Conservation (phyloP, 2,888 invertebrate species). For the Notodonta ziczac region DNA sequence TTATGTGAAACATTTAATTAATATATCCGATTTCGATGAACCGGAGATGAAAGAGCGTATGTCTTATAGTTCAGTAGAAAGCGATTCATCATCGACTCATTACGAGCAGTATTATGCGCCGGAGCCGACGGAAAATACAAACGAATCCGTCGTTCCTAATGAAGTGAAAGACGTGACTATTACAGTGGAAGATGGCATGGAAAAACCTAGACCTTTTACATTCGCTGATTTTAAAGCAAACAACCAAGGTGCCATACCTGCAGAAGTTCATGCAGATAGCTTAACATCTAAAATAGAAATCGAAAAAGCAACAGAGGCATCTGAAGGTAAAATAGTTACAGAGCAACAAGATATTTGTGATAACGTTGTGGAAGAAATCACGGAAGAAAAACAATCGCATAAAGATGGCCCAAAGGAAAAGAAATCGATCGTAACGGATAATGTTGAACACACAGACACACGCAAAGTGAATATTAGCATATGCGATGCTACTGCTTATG, state of each 20-base stretch:
- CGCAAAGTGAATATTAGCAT: conserved; percentile 74
- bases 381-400: conserved; percentile 28
- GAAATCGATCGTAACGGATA: conserved; percentile 59
- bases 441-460: conserved; percentile 54
- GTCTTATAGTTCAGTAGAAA: conserved; percentile 70
- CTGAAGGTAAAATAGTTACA: conserved; percentile 29
- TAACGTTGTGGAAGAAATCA: conserved; percentile 18
- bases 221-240: conserved; percentile 84
- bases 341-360: conserved; percentile 21
- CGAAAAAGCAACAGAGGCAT: conserved; percentile 19
- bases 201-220: conserved; percentile 79
- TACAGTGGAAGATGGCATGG: conserved; percentile 30
- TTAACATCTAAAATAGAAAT: conserved; percentile 22
- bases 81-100: conserved; percentile 71
- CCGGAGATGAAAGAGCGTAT: conserved; percentile 63
- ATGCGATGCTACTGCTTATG: conserved; percentile 64
- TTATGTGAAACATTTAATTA: conserved; percentile 79
- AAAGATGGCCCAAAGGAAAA: conserved; percentile 51
- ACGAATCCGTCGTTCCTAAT: conserved; percentile 32
- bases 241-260: conserved; percentile 47
- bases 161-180: conserved; percentile 24
- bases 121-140: conserved; percentile 35
- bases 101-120: conserved; percentile 69
- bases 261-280: conserved; percentile 44
- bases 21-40: conserved; percentile 72